Base-by-base conservation (phyloP, 2,888 invertebrate species). In the Ophion costatus region DNA sequence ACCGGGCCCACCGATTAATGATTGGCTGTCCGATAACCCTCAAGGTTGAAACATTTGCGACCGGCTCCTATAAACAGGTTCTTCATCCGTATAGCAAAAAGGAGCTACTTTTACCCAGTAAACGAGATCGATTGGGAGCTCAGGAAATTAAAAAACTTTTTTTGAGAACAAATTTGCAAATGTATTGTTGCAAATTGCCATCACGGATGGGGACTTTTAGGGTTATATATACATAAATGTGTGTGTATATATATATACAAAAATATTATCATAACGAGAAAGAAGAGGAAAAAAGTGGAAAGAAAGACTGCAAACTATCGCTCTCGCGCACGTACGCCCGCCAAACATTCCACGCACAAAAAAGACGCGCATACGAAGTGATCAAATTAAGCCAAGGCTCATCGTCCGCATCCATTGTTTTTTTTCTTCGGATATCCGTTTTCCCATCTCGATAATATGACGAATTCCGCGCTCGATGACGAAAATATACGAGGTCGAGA, bases 291-390 rank as follows among this genome's bases (percentile, higher is more conserved):
- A n/a, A 42, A 73, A 24, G 61, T 71, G 11, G 66, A 56, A 38
- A 63, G 56, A 45, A 33, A 71, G 22, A 22, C 66, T 10, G 33
- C 11, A 17, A 63, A 69, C 56, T 45, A 51, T 56, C 67, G 67
- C 69, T 63, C 14, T 64, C 29, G 11, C 75, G 59, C 79, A 75
- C 71, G 75, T 76, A 57, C 79, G 59, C 71, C 71, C 82, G 76
- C 79, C 71, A 76, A 82, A 75, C 66, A 82, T 85, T 85, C 71
- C 82, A 85, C 84, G 84, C 84, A 85, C 84, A 85, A 85, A 85
- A 77, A 82, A 82, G 79, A 71, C 84, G 73, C 84, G 82, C 82
- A 85, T 85, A 85, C 84, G 71, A 76, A 33, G 70, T 63, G 64
- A 51, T 63, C 71, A 75, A 82, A 61, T 59, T 24, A 74, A 59